Base-by-base conservation (phyloP, 2,113 vertebrate genomes). In the Myotis davidii region DNA sequence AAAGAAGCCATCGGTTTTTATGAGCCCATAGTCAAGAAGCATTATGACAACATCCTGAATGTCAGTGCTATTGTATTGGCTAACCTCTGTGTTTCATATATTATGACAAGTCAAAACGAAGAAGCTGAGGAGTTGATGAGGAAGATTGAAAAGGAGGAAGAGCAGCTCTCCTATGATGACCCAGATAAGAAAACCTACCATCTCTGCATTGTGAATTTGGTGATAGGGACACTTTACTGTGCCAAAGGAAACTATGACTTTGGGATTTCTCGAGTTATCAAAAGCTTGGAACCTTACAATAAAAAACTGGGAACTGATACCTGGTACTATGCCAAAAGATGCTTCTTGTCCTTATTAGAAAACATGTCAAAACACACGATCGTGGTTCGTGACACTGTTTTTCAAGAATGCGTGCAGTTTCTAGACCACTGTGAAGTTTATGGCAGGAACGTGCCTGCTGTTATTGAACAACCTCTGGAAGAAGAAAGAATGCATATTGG, bases 241-340 rank as follows among this genome's bases (percentile, higher is more conserved):
- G 99, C 99, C 73, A 99, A 99, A 59, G 99, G 99, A 61, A 99
- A 99, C 98, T 99, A 99, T 39, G 99, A 99, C 87, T 99, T 99
- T 0, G 99, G 99, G 54, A 99, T 99, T 97, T 99, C 99, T 52
- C 99, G 99, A 21, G 99, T 99, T 92, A 99, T 99, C 97, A 99
- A 99, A 97, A 99, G 99, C 97, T 98, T 99, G 97, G 99, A 99
- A 98, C 99, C 99, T 0, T 99, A 99, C 90, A 99, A 99, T 92
- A 99, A 99, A 96, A 99, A 99, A 97, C 98, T 99, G 86, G 99
- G 99, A 82, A 99, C 99, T 0, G 99, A 99, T 96, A 99, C 99
- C 0, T 99, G 99, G 99, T 99, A 99, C 97, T 99, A 99, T 0
- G 99, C 99, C 85, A 99, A 99, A 95, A 98, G 99, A 29, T 99